Percentiles rank a stretch among this genome's conserved stretches.
These are phyloP conservation scores for Rallus limicola DNA, from an alignment of 2,113 vertebrate species.

Conservation along the genomic window DNA sequence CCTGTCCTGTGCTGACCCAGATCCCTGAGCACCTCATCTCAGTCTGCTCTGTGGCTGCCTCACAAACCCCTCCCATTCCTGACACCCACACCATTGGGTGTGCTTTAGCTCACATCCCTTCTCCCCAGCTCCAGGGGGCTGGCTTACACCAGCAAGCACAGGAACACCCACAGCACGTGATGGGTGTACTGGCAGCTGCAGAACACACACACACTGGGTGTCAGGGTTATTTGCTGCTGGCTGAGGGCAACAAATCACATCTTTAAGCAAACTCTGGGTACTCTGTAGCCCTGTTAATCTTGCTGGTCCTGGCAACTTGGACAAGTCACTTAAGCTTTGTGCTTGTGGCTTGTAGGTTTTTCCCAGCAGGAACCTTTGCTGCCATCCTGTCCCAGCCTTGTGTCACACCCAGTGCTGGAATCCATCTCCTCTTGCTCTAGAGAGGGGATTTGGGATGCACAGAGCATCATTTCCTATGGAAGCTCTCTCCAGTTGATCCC, in stretches of 20 bases:
- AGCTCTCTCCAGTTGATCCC: not conserved
- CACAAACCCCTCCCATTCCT: not conserved
- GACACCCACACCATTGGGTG: not conserved
- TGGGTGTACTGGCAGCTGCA: rapidly evolving
- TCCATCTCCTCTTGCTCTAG: not conserved
- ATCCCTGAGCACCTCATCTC: no score
- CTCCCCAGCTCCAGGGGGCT: rapidly evolving
- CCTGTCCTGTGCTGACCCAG: no score
- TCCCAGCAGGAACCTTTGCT: not conserved
- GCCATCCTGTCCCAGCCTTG: not conserved
- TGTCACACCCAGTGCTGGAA: not conserved
- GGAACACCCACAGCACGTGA: rapidly evolving
- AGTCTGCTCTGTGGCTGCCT: not conserved
- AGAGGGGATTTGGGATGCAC: not conserved
- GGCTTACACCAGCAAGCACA: not conserved
- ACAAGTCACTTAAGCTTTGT: conserved; percentile 38
- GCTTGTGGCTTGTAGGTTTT: not conserved
- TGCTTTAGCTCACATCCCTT: not conserved
- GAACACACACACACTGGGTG: not conserved
- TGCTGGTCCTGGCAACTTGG: not conserved
- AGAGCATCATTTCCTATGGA: not conserved
- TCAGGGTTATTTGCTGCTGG: not conserved
- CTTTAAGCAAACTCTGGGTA: not conserved
- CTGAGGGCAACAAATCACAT: not conserved
- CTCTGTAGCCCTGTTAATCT: not conserved